phyloP scores from a whole-genome alignment of 2,797 vertebrate genomes.

The Balearica regulorum region DNA sequence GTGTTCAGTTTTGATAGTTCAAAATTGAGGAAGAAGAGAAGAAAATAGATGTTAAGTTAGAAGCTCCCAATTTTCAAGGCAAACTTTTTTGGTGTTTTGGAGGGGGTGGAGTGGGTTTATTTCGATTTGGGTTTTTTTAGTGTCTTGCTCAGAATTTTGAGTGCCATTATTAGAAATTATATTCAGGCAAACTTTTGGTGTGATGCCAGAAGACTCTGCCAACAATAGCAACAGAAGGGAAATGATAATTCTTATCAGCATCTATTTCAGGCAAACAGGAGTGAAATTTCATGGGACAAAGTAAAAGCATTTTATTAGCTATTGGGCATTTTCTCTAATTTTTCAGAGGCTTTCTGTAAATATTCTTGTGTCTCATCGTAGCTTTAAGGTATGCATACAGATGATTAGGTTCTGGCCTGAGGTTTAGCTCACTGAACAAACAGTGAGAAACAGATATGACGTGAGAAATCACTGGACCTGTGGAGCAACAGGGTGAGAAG shows the following conservation, averaged over 20 bases:
- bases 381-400: not conserved
- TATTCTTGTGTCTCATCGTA: too few relatives aligned
- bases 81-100: not conserved
- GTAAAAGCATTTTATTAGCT: not conserved
- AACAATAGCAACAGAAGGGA: not conserved
- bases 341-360: not conserved
- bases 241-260: not conserved
- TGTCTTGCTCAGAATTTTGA: not conserved
- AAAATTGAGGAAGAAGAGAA: not conserved
- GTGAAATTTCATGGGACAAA: not conserved
- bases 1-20: not conserved
- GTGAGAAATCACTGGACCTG: not conserved
- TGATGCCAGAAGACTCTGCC: not conserved
- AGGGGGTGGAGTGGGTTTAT: not conserved
- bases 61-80: not conserved
- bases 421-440: not conserved
- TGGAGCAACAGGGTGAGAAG: not conserved
- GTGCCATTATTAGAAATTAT: not conserved
- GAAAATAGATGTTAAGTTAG: not conserved
- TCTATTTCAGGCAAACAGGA: not conserved
- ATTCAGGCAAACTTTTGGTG: not conserved
- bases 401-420: not conserved
- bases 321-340: not conserved
- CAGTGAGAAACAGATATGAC: fast-evolving
- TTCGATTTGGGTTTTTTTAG: not conserved